A percentile compares a stretch with the other conserved stretches of the same genome.
Evolutionary conservation across 35 echinoderm and acorn worm species (phyloP).

Genomic region (Ptychodera flava): DNA sequence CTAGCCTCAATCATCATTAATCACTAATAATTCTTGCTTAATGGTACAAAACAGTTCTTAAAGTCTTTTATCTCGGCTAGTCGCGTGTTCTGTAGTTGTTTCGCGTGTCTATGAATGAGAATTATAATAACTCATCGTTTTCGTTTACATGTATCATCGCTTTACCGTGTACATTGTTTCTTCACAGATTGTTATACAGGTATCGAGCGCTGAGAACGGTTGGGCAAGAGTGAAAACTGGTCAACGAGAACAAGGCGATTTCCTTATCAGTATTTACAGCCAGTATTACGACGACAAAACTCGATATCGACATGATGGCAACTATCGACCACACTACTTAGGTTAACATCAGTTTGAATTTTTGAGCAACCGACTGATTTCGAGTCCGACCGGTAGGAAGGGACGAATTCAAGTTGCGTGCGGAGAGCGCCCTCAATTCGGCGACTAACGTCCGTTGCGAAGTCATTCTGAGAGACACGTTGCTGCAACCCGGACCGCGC

Average conservation of each 20-base stretch:
- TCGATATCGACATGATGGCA: background rate
- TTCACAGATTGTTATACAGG: background rate
- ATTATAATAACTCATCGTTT: too few relatives aligned
- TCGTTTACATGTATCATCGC: too few relatives aligned
- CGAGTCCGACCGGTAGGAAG: background rate
- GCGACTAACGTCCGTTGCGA: background rate
- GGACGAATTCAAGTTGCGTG: background rate
- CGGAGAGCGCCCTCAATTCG: background rate
- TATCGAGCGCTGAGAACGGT: background rate
- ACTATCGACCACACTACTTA: background rate
- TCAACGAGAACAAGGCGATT: background rate
- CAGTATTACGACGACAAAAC: background rate
- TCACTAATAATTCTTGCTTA: too few relatives aligned
- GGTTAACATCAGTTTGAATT: background rate
- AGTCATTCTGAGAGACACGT: too few relatives aligned
- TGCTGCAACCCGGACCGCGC: too few relatives aligned
- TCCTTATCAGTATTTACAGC: background rate
- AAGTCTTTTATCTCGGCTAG: too few relatives aligned
- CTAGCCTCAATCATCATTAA: too few relatives aligned
- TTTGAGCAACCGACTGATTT: background rate
- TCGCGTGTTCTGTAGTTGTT: background rate
- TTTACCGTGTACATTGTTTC: background rate
- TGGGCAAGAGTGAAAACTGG: background rate
- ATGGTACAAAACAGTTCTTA: too few relatives aligned
- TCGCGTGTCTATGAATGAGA: too few relatives aligned